Evolutionary conservation across 2,888 invertebrate species (phyloP).

Genomic region (Syrphus vitripennis): DNA sequence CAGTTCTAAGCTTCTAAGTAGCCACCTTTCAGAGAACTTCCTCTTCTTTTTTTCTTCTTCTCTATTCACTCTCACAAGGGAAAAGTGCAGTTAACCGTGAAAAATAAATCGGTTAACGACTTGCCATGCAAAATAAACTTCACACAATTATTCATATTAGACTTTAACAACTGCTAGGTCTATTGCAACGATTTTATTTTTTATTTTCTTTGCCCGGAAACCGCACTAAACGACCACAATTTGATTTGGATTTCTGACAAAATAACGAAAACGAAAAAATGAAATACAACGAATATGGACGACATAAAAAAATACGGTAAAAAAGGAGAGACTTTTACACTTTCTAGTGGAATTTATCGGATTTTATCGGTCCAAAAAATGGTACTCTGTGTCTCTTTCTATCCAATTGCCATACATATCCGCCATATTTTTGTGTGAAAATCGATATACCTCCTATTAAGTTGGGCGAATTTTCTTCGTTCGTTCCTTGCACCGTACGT

Average conservation of each 20-base stretch:
- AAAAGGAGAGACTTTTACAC: conserved; percentile 56
- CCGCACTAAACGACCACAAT: conserved; percentile 59
- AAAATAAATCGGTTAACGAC: conserved; percentile 48
- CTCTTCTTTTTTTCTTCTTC: conserved; percentile 27
- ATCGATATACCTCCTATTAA: conserved; percentile 71
- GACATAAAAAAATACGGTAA: not conserved
- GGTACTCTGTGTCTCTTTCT: conserved; percentile 60
- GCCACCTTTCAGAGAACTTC: conserved; percentile 10
- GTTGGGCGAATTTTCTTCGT: conserved; percentile 68
- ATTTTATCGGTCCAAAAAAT: conserved; percentile 65
- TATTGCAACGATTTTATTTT: not conserved
- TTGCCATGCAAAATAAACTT: conserved; percentile 49
- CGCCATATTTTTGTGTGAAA: conserved; percentile 71
- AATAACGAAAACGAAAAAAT: not conserved
- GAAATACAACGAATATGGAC: not conserved
- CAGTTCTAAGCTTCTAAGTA: conserved; percentile 24
- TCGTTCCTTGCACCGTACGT: conserved; percentile 54
- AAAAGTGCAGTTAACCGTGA: conserved; percentile 66
- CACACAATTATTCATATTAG: conserved; percentile 49
- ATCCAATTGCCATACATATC: conserved; percentile 51
- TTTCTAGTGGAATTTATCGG: conserved; percentile 71
- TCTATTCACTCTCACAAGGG: conserved; percentile 36
- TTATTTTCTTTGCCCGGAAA: conserved; percentile 27
- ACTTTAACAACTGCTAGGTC: not conserved
- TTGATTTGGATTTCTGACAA: conserved; percentile 55